Conservation (phyloP, 1,140 invertebrate genomes). For the Caerostris darwini region DNA sequence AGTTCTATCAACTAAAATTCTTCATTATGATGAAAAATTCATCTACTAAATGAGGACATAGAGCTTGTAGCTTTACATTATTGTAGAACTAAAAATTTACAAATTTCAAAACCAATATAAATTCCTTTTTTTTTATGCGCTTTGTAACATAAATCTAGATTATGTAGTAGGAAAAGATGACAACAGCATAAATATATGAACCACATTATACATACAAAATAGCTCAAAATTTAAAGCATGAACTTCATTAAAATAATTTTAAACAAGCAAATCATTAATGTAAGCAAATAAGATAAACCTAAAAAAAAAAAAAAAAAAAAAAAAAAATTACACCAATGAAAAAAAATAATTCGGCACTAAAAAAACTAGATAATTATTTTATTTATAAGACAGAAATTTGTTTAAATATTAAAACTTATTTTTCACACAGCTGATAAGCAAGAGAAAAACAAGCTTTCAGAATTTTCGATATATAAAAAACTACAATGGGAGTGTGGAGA, state of each 20-base stretch:
- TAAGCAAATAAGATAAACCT: no score
- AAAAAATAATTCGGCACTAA: no score
- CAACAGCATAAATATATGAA: slow-evolving; percentile 36
- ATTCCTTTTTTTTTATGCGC: neutral
- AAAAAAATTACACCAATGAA: no score
- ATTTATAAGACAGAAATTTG: no score
- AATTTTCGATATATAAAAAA: neutral
- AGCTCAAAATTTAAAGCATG: neutral
- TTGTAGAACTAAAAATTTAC: neutral
- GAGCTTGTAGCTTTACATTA: neutral
- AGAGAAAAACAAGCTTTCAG: neutral
- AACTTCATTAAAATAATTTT: neutral
- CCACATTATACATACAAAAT: neutral
- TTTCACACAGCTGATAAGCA: neutral
- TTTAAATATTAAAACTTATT: neutral
- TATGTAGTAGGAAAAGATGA: slow-evolving; percentile 23
- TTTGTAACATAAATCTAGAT: neutral
- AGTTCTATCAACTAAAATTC: slow-evolving; percentile 37
- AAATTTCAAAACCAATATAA: neutral
- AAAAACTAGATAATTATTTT: no score
- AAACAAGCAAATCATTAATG: neutral
- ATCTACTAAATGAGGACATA: slow-evolving; percentile 5
- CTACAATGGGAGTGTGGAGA: neutral
- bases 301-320: no score
- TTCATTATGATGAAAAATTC: neutral